A percentile compares a stretch with the other conserved stretches of the same genome.
Evolutionary conservation across 2,797 vertebrate species (phyloP).

Genomic region (Discoglossus pictus): DNA sequence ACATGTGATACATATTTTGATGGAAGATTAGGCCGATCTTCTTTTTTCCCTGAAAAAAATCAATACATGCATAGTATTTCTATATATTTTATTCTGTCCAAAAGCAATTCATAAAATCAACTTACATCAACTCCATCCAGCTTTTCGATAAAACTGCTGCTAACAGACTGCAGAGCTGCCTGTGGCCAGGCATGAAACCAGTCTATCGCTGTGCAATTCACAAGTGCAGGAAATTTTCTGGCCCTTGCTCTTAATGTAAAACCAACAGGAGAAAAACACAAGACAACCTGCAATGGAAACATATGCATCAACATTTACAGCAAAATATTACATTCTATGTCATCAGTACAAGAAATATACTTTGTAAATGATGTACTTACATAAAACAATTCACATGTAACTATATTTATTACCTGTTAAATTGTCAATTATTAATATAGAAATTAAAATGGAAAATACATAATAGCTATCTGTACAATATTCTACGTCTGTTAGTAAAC

Average conservation of each 20-base stretch:
- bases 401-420: too few relatives aligned
- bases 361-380: conserved; percentile 18
- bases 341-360: conserved; percentile 13
- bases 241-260: conserved; percentile 72
- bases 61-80: too few relatives aligned
- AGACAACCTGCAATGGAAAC: conserved; percentile 64
- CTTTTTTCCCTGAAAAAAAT: too few relatives aligned
- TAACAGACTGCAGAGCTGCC: conserved; percentile 70
- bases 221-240: conserved; percentile 71
- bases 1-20: too few relatives aligned
- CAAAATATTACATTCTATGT: too few relatives aligned
- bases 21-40: too few relatives aligned
- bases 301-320: conserved; percentile 9
- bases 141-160: conserved; percentile 73
- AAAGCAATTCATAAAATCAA: background rate
- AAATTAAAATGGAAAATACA: too few relatives aligned
- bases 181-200: conserved; percentile 72
- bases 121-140: conserved; percentile 69
- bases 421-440: too few relatives aligned
- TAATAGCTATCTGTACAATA: too few relatives aligned
- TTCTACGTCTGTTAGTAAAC: too few relatives aligned
- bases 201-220: conserved; percentile 69
- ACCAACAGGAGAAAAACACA: conserved; percentile 76
- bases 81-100: too few relatives aligned
- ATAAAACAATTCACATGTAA: too few relatives aligned